Base-by-base conservation (phyloP, 1,140 invertebrate genomes). In the Drosophila miranda region DNA sequence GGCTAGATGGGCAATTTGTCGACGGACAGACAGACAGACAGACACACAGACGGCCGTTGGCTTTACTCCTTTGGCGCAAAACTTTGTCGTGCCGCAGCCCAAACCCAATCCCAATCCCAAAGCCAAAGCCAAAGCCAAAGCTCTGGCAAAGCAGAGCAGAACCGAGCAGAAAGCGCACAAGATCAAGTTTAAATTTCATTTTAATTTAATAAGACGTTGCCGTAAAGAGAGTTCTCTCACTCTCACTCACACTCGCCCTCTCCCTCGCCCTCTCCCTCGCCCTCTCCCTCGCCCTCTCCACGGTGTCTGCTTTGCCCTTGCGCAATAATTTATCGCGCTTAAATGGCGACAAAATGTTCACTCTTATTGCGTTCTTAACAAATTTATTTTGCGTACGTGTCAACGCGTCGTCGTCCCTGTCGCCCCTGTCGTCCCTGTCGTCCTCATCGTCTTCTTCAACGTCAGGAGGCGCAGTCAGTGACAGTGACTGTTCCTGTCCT, bases 361-460 rank as follows among this genome's bases (percentile, higher is more conserved):
- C 81, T 84, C 76, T 84, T 84, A 84, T 84, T 84, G 81, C 81
- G 76, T 84, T 84, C 81, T 84, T 77, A 84, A 86, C 80, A 86
- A 86, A 84, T 84, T 84, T 84, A 84, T 84, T 84, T 84, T 80
- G 81, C 81, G 80, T 86, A 84, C 80, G 80, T 84, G 80, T 84
- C 80, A 84, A 84, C 80, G 80, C 76, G 72, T 57, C 72, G 43
- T 45, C 44, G 19, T 28, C 2, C 28, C 8, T 30, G 28, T 9
- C 62, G 41, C 64, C 59, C 21, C 44, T 53, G 21, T 48, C 51
- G 9, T 23, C 9, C 23, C 3, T 23, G 44, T 68, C 58, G 41
- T 67, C 62, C 38, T 55, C 28, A 14, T 57, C 51, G 34, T 26
- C 28, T 30, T 57, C 46, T 38, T 38, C 34, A 38, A 38, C 11